A percentile compares a stretch with the other conserved stretches of the same genome.
These are phyloP conservation scores for Solenodon paradoxus DNA, from an alignment of 2,113 vertebrate species.

Conservation along the genomic window DNA sequence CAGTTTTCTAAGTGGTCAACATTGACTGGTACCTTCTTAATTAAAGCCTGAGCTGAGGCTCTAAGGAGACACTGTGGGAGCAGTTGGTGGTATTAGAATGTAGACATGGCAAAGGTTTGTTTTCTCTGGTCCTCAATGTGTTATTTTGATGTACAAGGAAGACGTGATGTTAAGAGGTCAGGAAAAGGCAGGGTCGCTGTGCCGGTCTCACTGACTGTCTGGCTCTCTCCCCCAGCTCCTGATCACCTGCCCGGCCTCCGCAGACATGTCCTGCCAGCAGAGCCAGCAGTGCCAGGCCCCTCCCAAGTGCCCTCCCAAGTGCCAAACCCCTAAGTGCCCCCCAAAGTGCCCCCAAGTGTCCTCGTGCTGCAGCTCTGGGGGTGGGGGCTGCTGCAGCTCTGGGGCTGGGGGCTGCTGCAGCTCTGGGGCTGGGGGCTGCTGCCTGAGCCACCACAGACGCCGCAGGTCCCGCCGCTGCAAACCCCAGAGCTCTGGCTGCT, in stretches of 20 bases:
- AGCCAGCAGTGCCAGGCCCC: constrained; percentile 47
- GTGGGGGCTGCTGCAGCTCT: background rate
- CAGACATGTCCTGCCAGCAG: constrained; percentile 42
- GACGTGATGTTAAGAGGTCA: too few relatives aligned
- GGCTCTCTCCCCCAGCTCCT: background rate
- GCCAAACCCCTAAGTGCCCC: background rate
- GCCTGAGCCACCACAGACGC: background rate
- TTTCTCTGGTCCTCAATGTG: background rate
- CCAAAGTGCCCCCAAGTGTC: background rate
- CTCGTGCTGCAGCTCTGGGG: background rate
- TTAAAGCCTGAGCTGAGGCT: background rate
- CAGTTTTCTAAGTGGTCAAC: background rate
- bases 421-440: too few relatives aligned
- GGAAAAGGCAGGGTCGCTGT: too few relatives aligned
- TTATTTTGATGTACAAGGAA: background rate
- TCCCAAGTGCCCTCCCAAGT: constrained; percentile 8
- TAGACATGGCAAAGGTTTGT: background rate
- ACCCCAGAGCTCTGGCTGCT: background rate
- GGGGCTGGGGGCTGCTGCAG: background rate
- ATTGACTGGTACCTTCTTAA: background rate
- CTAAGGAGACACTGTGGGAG: background rate
- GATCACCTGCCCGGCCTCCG: accelerated
- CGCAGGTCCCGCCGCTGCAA: background rate
- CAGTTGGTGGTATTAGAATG: background rate
- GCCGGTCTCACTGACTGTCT: background rate